These are phyloP conservation scores for Vanacampus margaritifer DNA, from an alignment of 2,113 vertebrate species.

Conservation along the genomic window DNA sequence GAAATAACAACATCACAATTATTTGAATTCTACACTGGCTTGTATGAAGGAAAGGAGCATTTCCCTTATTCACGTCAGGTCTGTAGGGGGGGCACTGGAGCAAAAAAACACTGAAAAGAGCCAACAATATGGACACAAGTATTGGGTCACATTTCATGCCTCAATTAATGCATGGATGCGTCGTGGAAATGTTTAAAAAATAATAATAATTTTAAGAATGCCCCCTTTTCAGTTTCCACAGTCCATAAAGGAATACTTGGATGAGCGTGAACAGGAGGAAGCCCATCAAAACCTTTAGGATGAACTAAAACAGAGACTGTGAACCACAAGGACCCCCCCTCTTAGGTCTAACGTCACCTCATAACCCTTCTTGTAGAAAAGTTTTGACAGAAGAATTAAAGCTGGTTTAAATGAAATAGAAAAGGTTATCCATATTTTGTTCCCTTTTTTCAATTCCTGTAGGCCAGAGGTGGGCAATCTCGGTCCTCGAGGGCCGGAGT, in stretches of 20 bases:
- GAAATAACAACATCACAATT: not conserved
- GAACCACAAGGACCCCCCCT: not conserved
- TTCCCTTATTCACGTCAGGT: not conserved
- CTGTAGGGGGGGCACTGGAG: too few species aligned
- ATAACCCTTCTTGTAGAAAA: not conserved
- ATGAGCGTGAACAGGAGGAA: not conserved
- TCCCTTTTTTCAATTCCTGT: not conserved
- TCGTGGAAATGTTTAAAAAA: too few species aligned
- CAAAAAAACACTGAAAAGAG: too few species aligned
- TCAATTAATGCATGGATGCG: too few species aligned
- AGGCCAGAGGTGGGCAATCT: not conserved
- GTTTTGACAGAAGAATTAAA: not conserved
- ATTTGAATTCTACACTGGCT: not conserved
- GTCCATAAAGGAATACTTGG: not conserved
- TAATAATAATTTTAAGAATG: not conserved
- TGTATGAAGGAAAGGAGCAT: not conserved
- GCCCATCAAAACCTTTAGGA: not conserved
- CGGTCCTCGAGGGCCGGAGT: too few species aligned
- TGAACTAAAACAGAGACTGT: not conserved
- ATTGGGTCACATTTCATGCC: too few species aligned
- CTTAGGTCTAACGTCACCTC: not conserved
- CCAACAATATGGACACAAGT: too few species aligned
- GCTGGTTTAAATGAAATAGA: not conserved
- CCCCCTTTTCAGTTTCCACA: not conserved
- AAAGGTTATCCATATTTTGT: not conserved